Base-by-base conservation (phyloP, 2,797 vertebrate species). In the Phoxinus dragarum region DNA sequence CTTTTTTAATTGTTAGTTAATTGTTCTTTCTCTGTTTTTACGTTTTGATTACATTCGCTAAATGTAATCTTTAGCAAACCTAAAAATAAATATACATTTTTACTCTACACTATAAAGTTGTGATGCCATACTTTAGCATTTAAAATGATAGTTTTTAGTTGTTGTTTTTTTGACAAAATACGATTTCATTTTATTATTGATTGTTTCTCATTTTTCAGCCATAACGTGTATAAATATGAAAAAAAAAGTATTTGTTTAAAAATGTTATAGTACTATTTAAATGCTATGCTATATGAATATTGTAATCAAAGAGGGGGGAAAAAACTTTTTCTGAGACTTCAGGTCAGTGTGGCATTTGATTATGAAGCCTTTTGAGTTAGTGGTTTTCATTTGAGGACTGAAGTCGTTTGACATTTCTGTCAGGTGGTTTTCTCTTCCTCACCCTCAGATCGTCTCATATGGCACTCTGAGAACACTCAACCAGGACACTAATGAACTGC, bases 341-440 rank as follows among this genome's bases (percentile, higher is more conserved):
- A 73, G 80, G 68, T 82, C 54, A 73, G 34, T 66, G 56, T 75
- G 59, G 6, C 71, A 75, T 75, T 83, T 83, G 42, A 75, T 64
- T 66, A 59, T 19, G 40, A 36, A 52, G 42, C 42, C 56, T 83
- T 83, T 74, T 49, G 42, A 75, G 42, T 66, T 82, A n/a, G 38
- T 36, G 31, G 11, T 66, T 66, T 74, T 82, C 40, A n/a, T 73
- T 66, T 38, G 81, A 83, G 31, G 31, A 52, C 21, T 83, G 31
- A 75, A 66, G 56, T 83, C 72, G 3, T 83, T 83, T 83, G 81
- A 83, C 81, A 83, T 82, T 82, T 82, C 59, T 64, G 71, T 64
- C 81, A 61, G 42, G 31, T 64, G 56, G 44, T 64, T 64, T 82
- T 82, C 31, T 82, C 71, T 49, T 83, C 66, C 81, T 66, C 42